Base-by-base conservation (phyloP, 2,113 vertebrate species). In the Protobothrops flavoviridis region DNA sequence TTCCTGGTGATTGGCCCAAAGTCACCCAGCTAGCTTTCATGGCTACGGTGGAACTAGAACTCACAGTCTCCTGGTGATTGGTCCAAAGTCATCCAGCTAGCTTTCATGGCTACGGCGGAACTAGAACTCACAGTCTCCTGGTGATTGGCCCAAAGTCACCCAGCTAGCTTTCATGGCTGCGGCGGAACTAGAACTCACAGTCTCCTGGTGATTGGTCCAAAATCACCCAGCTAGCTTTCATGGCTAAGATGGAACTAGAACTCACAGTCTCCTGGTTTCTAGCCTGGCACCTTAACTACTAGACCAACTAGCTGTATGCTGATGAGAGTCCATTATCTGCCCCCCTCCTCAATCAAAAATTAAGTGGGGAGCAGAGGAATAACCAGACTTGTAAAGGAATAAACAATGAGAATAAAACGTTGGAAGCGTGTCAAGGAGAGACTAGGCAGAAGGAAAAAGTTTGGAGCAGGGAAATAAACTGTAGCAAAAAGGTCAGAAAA, bases 401-500 rank as follows among this genome's bases (percentile, higher is more conserved):
- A 57, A 56, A 26, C 43, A 69, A 88, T 48, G 93, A 91, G 93
- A 92, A 90, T 45, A 89, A 91, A 92, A 91, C 59, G 5, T 74
- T 26, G 93, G 53, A 74, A 85, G 45, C 87, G 24, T 50, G 69
- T 20, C 93, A 55, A 92, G 94, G 93, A 43, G 59, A 86, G 93
- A 88, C 85, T 93, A 64, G 53, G 53, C 55, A 24, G 50, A 39
- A 87, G 2, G 87, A 39, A 23, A 50, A 61, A 43, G 21, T 3
- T 69, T 69, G 85, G 90, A 94, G 13, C 87, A 10, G 91, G 93
- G 88, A 93, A 94, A 88, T 43, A 3, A 0, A 95, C 69, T 94
- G 94, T 0, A 29, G 94, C 91, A 86, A 57, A 89, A 93, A 95
- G 95, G 92, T 96, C 96, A 96, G 96, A 95, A 87, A 95, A 96